Evolutionary conservation across 2,113 vertebrate genomes (phyloP).

Genomic region (Tachycineta bicolor): DNA sequence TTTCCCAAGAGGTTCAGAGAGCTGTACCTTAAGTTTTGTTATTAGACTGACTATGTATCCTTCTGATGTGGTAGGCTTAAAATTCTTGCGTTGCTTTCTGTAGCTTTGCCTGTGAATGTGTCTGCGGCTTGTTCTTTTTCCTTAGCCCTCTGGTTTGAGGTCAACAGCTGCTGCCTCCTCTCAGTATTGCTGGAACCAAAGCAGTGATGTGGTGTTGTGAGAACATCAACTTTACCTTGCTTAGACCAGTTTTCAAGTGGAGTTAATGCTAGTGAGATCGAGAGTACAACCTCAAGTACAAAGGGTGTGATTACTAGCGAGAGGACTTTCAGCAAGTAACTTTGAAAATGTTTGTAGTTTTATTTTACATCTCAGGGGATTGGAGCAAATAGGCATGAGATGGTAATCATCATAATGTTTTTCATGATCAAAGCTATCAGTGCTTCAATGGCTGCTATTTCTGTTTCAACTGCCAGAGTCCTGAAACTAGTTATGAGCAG

Average conservation of each 20-base stretch:
- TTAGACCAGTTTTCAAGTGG: background rate
- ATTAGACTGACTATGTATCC: background rate
- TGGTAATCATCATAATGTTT: background rate
- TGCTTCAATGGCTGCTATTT: background rate
- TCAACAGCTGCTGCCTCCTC: background rate
- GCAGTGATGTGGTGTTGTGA: background rate
- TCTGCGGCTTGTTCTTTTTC: background rate
- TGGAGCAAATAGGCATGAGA: background rate
- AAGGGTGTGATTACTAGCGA: background rate
- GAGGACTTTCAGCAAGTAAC: background rate
- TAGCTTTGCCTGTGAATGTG: background rate
- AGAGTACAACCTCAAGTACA: background rate
- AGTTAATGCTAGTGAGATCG: background rate
- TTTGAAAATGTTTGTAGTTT: background rate
- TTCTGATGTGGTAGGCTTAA: slow-evolving; percentile 5
- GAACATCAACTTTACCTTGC: background rate
- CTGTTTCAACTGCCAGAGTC: background rate
- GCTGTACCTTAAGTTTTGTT: background rate
- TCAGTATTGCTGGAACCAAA: background rate
- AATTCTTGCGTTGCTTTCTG: background rate
- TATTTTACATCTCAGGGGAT: background rate
- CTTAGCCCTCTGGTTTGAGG: background rate
- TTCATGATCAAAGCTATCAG: slow-evolving; percentile 8
- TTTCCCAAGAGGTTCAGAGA: background rate
- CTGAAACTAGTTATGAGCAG: background rate